phyloP scores from a whole-genome alignment of 2,888 invertebrate species.

The Aleiodes leptofemur region DNA sequence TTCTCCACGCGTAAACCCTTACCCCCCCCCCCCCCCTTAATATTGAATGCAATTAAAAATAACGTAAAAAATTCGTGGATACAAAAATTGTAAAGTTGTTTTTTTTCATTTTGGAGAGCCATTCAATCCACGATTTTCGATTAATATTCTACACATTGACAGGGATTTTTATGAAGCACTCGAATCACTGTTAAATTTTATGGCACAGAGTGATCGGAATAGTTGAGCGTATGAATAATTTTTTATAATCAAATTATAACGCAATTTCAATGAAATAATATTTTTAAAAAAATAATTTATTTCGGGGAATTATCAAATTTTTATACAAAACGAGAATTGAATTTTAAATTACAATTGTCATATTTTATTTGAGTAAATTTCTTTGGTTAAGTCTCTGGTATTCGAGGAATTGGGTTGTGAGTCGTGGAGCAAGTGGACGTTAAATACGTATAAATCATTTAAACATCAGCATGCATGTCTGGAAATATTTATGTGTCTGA shows the following conservation, averaged over 20 bases:
- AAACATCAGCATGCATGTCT: slow-evolving; percentile 10
- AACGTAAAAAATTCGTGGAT: not conserved
- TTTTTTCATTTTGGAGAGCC: not conserved
- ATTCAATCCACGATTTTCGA: slow-evolving; percentile 21
- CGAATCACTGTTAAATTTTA: slow-evolving; percentile 9
- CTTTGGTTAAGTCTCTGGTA: not conserved
- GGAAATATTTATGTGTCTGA: slow-evolving; percentile 3
- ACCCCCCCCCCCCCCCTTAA: too few species aligned
- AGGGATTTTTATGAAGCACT: slow-evolving; percentile 11
- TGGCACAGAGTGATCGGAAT: not conserved
- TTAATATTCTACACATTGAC: slow-evolving; percentile 23
- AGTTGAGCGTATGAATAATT: not conserved
- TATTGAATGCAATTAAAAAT: too few species aligned
- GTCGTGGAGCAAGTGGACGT: not conserved
- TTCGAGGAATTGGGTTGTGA: not conserved
- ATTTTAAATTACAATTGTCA: slow-evolving; percentile 3
- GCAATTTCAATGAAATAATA: too few species aligned
- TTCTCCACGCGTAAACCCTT: too few species aligned
- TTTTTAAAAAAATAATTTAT: too few species aligned
- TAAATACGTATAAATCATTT: slow-evolving; percentile 6
- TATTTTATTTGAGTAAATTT: not conserved
- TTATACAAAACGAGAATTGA: too few species aligned
- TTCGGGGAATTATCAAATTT: too few species aligned
- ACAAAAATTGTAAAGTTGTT: not conserved
- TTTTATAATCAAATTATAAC: too few species aligned